Base-by-base conservation (phyloP, 2,797 vertebrate species). In the Enteromius argenteus region DNA sequence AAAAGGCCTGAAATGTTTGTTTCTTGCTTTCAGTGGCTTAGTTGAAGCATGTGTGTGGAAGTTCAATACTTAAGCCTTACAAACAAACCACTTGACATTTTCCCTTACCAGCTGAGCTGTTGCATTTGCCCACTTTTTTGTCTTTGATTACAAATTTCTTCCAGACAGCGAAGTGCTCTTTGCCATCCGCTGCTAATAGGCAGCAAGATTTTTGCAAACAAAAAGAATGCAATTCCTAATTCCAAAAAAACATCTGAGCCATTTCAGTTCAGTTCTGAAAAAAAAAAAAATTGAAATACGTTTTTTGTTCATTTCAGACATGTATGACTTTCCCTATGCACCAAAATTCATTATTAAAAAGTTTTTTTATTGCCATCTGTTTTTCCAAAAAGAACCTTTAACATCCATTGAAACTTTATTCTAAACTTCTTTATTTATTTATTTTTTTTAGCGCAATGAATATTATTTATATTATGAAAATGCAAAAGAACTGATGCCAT, bases 11-110 rank as follows among this genome's bases (percentile, higher is more conserved):
- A 84, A 78, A 81, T 78, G 56, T 80, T 67, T 66, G 66, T 60
- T 39, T 79, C 35, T 37, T 23, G 27, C 77, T 46, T 15, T 30
- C 46, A 30, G 13, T 42, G 76, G 42, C 46, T 75, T 73, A n/a
- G 10, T 27, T 67, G 68, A 74, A 77, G 32, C 14, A 17, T 62
- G 23, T 17, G 56, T 73, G 35, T 67, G 78, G 15, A 79, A 79
- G n/a, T 64, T 79, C 46, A 49, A 49, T 51, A 5, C 49, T 42
- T 49, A 21, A 51, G 27, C 37, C 35, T 32, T 69, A 56, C 15
- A 42, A 78, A 58, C 66, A 84, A 69, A 75, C 60, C 72, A 83
- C 75, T 83, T 79, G 80, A 79, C 44, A 83, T 86, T 83, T 68
- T 69, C 27, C 53, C 35, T 76, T 58, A 58, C 58, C 19, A 30